These are phyloP conservation scores for Erythrocebus patas DNA, from an alignment of 2,113 vertebrate species.

Conservation along the genomic window DNA sequence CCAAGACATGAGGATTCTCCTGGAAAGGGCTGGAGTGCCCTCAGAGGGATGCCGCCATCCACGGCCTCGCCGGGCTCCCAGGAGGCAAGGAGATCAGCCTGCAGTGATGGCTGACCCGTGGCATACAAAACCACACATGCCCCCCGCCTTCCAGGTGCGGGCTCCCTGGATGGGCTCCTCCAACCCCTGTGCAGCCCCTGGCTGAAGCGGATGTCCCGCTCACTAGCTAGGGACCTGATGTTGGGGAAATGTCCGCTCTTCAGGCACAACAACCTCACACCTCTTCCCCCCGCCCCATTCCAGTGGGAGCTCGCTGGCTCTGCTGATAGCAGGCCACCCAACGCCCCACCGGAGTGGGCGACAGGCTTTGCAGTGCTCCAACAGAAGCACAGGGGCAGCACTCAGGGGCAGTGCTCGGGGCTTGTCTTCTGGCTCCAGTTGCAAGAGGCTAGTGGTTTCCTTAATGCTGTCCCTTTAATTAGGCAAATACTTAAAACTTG, in stretches of 20 bases:
- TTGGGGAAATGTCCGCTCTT: neutral
- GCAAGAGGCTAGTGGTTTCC: neutral
- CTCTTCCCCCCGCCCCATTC: neutral
- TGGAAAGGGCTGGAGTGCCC: neutral
- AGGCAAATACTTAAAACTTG: neutral
- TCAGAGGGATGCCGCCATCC: neutral
- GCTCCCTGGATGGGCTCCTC: neutral
- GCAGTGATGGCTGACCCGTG: neutral
- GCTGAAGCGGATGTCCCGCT: rapidly evolving
- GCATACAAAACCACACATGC: no score
- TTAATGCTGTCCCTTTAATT: neutral
- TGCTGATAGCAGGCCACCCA: neutral
- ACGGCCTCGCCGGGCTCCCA: neutral
- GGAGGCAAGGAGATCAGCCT: neutral
- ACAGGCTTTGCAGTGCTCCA: neutral
- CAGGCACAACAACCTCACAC: neutral
- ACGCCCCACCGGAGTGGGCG: rapidly evolving
- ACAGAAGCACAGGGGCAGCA: neutral
- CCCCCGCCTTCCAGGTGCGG: no score
- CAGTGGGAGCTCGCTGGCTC: neutral
- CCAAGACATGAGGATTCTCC: neutral
- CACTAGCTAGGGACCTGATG: neutral
- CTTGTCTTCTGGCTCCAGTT: neutral
- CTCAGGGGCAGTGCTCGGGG: rapidly evolving
- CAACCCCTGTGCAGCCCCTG: neutral